These are phyloP conservation scores for Mycteria americana DNA, from an alignment of 2,797 vertebrate genomes.

Conservation along the genomic window DNA sequence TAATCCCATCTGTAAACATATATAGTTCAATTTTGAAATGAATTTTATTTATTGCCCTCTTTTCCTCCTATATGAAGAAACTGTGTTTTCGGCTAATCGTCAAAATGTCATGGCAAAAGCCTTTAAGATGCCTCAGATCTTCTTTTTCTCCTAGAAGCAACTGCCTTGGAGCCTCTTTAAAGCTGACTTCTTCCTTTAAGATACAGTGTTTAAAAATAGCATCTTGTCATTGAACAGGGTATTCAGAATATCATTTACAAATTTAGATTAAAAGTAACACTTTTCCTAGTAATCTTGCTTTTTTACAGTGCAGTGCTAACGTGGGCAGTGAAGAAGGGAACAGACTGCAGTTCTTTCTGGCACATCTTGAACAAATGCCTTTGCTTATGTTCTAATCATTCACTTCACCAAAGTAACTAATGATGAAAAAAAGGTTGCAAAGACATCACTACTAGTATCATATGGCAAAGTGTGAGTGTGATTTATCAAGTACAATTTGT, in stretches of 20 bases:
- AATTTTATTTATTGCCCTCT: not conserved
- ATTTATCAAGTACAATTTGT: conserved; percentile 4
- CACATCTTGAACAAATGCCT: not conserved
- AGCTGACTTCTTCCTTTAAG: not conserved
- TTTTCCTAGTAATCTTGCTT: not conserved
- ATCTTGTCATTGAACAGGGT: not conserved
- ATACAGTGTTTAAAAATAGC: not conserved
- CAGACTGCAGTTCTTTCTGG: conserved; percentile 14
- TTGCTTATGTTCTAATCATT: conserved; percentile 11
- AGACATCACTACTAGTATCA: not conserved
- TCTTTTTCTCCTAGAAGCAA: not conserved
- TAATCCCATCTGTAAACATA: not conserved
- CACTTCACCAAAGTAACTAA: not conserved
- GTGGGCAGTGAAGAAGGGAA: not conserved
- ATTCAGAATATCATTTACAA: not conserved
- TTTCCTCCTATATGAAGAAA: not conserved
- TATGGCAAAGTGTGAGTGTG: not conserved
- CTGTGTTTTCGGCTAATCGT: not conserved
- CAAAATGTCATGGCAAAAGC: not conserved
- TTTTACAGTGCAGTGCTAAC: not conserved
- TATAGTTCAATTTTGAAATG: not conserved
- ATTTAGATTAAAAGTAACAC: conserved; percentile 9
- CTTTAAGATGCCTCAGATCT: not conserved
- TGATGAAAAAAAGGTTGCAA: not conserved
- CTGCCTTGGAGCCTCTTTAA: not conserved